Percentiles rank a stretch among this genome's conserved stretches.
These are phyloP conservation scores for Drosophila affinis DNA, from an alignment of 2,888 invertebrate genomes.

Conservation along the genomic window DNA sequence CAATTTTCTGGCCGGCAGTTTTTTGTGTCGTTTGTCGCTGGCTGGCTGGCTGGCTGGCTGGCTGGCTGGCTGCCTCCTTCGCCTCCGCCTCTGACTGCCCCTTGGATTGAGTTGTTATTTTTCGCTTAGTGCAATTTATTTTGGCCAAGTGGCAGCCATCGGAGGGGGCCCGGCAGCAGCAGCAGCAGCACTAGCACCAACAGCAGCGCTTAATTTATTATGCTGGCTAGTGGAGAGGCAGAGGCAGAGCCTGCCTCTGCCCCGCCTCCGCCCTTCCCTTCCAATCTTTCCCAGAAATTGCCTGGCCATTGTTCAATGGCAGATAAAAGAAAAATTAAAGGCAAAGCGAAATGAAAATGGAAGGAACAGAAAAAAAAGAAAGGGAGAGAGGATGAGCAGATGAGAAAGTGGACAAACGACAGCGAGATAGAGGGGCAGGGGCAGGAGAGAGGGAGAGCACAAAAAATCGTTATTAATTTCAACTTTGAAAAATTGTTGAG, in stretches of 20 bases:
- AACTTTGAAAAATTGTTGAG: conserved; percentile 77
- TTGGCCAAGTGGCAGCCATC: conserved; percentile 80
- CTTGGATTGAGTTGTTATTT: conserved; percentile 77
- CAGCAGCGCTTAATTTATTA: conserved; percentile 78
- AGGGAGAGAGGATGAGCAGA: background rate
- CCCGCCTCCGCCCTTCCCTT: background rate
- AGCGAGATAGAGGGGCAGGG: conserved; percentile 4
- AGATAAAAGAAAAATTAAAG: conserved; percentile 80
- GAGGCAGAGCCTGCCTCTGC: no score
- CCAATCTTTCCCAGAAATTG: conserved; percentile 44
- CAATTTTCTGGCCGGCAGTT: conserved; percentile 78
- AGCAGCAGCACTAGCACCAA: conserved; percentile 35
- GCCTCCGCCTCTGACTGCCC: conserved; percentile 38
- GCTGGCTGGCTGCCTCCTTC: background rate
- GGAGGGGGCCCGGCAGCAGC: conserved; percentile 30
- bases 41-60: background rate
- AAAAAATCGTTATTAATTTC: conserved; percentile 73
- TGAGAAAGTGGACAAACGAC: conserved; percentile 1
- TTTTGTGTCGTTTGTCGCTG: conserved; percentile 66
- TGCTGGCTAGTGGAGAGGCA: conserved; percentile 55
- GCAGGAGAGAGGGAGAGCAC: conserved; percentile 9
- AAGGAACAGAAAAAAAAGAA: conserved; percentile 7
- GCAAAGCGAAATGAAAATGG: conserved; percentile 70
- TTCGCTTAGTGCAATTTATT: conserved; percentile 79
- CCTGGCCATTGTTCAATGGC: conserved; percentile 78